Conservation (phyloP, 2,797 vertebrate genomes). For the Muscicapa striata region DNA sequence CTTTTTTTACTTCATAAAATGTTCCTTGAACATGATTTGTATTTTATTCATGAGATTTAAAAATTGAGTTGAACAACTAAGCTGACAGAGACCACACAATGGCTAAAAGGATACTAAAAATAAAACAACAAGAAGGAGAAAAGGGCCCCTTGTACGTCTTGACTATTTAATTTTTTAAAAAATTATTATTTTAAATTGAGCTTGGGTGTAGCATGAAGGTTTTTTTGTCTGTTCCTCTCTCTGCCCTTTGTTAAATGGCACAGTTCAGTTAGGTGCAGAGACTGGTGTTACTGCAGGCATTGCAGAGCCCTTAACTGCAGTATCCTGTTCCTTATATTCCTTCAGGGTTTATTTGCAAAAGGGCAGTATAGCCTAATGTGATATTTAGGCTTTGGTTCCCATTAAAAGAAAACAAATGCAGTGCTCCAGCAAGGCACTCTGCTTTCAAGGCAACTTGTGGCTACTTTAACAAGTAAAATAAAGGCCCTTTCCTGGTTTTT, state of each 20-base stretch:
- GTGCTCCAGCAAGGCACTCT: background rate
- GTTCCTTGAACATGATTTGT: background rate
- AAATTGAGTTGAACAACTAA: background rate
- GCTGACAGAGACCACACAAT: background rate
- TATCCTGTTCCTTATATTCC: constrained; percentile 35
- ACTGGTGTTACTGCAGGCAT: constrained; percentile 41
- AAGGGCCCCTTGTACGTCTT: background rate
- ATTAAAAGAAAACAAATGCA: constrained; percentile 46
- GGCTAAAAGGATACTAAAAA: constrained; percentile 17
- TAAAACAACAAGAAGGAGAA: background rate
- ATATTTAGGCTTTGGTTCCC: constrained; percentile 55
- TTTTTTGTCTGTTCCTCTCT: background rate
- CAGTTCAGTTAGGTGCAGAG: constrained; percentile 46
- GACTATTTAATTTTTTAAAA: background rate
- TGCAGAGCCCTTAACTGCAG: constrained; percentile 33
- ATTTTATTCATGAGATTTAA: constrained; percentile 35
- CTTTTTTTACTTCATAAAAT: background rate
- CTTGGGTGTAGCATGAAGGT: background rate
- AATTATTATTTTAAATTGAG: background rate
- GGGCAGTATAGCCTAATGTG: constrained; percentile 62
- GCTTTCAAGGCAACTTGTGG: background rate
- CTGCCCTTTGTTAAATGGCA: constrained; percentile 73
- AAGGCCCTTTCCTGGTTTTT: background rate
- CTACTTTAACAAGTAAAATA: background rate
- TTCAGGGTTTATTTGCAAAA: constrained; percentile 71